Evolutionary conservation across 1,140 invertebrate genomes (phyloP).

Genomic region (Sitophilus oryzae): DNA sequence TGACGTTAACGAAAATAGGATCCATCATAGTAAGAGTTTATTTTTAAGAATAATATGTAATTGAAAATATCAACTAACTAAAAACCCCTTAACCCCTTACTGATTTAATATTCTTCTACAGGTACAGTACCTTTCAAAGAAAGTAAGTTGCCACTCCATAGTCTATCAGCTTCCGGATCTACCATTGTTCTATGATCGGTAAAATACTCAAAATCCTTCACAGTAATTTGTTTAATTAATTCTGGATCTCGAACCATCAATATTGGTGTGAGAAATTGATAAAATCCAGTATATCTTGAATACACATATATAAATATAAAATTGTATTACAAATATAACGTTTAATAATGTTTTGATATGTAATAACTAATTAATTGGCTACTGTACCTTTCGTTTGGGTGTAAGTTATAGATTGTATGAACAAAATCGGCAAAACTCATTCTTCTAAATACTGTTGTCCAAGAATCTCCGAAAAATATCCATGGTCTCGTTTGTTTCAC

Average conservation of each 20-base stretch:
- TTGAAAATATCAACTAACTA: too few species aligned
- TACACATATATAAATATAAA: too few species aligned
- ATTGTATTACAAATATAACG: too few species aligned
- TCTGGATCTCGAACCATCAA: constrained; percentile 52
- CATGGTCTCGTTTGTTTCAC: constrained; percentile 42
- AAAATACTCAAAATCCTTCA: constrained; percentile 46
- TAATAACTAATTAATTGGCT: too few species aligned
- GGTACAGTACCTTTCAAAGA: constrained; percentile 37
- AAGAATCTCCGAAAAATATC: constrained; percentile 41
- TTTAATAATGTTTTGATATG: too few species aligned
- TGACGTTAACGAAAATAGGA: too few species aligned
- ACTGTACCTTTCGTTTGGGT: constrained; percentile 29
- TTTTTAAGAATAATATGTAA: too few species aligned
- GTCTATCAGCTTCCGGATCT: constrained; percentile 46
- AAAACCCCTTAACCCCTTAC: constrained; percentile 32
- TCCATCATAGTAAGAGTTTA: too few species aligned
- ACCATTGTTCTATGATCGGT: constrained; percentile 35
- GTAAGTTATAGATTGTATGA: constrained; percentile 21
- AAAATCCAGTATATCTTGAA: constrained; percentile 48
- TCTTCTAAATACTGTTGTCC: constrained; percentile 10
- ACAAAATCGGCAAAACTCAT: constrained; percentile 13
- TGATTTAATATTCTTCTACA: constrained; percentile 44
- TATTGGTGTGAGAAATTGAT: constrained; percentile 47
- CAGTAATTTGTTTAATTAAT: constrained; percentile 24
- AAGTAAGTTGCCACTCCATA: constrained; percentile 48